Percentiles rank a stretch among this genome's conserved stretches.
Conservation (phyloP, 2,888 invertebrate species). For the Hydrotaea cyrtoneurina region DNA sequence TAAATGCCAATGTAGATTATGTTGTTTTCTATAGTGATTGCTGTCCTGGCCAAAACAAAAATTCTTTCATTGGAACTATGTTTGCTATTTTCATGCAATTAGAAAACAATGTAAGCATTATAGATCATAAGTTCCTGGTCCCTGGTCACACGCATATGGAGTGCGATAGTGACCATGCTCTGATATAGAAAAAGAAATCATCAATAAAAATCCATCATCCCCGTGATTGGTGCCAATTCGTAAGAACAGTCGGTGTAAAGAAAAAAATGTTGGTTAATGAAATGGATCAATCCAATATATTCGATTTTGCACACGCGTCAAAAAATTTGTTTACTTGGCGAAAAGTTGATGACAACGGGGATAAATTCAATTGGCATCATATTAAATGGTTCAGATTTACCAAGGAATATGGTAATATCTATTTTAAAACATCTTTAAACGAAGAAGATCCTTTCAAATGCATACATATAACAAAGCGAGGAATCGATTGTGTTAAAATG, state of each 20-base stretch:
- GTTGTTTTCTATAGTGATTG: slow-evolving; percentile 65
- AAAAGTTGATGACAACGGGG: slow-evolving; percentile 27
- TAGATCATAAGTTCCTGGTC: slow-evolving; percentile 42
- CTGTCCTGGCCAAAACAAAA: slow-evolving; percentile 62
- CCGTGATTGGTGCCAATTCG: slow-evolving; percentile 51
- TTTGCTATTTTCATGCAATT: slow-evolving; percentile 48
- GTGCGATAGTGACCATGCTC: slow-evolving; percentile 52
- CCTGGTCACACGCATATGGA: slow-evolving; percentile 52
- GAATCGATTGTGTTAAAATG: slow-evolving; percentile 38
- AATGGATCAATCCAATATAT: slow-evolving; percentile 45
- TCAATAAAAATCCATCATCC: slow-evolving; percentile 50
- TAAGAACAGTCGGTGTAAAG: slow-evolving; percentile 41
- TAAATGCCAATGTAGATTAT: slow-evolving; percentile 43
- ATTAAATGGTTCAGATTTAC: slow-evolving; percentile 48
- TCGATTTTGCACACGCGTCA: slow-evolving; percentile 43
- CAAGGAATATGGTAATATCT: slow-evolving; percentile 35
- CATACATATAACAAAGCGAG: slow-evolving; percentile 38
- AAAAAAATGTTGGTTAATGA: slow-evolving; percentile 49
- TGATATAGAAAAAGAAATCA: slow-evolving; percentile 44
- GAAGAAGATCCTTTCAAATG: slow-evolving; percentile 36
- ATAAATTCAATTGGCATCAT: slow-evolving; percentile 27
- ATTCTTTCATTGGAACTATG: slow-evolving; percentile 60
- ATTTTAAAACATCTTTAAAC: slow-evolving; percentile 39
- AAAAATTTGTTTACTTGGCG: slow-evolving; percentile 42
- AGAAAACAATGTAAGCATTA: slow-evolving; percentile 29